Evolutionary conservation across 2,888 invertebrate genomes (phyloP), one percentile per base, ranked within the genome.

Genomic region (Nycteola revayana): DNA sequence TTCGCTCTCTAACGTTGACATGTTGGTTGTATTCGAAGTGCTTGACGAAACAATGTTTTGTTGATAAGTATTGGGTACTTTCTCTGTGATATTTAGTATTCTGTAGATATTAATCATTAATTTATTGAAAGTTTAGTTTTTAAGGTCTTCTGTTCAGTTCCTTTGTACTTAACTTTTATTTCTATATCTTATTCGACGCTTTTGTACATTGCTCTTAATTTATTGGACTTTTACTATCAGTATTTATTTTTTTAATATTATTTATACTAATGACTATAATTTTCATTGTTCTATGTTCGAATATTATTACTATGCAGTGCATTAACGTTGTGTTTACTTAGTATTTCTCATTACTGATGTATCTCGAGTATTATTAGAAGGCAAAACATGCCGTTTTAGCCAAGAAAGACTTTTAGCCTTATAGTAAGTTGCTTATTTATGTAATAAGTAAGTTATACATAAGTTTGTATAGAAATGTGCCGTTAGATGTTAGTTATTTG

Each of bases 81-180:
- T 76, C 81, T 82, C 89, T 89, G 89, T 89, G 89, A 89, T 89
- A 89, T 88, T 84, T 81, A 86, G 84, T 85, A 85, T 85, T 85
- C 77, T 81, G 63, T 84, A 83, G 76, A 76, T 80, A 72, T 60
- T 75, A 71, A 75, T 74, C 65, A 68, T 76, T 87, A 84, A 87
- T 87, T 88, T 87, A 87, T 88, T 88, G 69, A 75, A 72, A 59
- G 45, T 49, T 65, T 81, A 80, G 77, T 64, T 61, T 63, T 49
- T 86, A 80, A 80, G 81, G 49, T 54, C 60, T 64, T 69, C 63
- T 66, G 52, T 68, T 73, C 67, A 80, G 83, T 85, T 84, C 80
- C 70, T 74, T 53, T 71, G 61, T 68, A 66, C 62, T 63, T 72
- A 69, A 60, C 51, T 45, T 49, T 55, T 62, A 58, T 57, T 52